Conservation (phyloP, 2,888 invertebrate genomes). For the Oxytorus armatus region DNA sequence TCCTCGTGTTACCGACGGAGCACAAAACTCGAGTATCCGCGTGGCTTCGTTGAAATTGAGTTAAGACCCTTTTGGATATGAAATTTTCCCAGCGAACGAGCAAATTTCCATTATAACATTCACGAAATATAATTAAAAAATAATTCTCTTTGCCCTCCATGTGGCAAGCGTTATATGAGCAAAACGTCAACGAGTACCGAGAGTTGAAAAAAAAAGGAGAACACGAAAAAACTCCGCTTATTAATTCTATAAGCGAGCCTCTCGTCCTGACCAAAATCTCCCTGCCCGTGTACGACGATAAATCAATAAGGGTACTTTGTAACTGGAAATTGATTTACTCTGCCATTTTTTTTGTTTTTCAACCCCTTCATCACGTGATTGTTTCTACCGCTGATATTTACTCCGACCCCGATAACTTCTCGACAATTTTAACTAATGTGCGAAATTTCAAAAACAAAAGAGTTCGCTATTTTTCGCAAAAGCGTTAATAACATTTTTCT, state of each 20-base stretch:
- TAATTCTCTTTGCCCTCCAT: slow-evolving; percentile 22
- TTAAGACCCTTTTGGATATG: background rate
- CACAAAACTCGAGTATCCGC: too few species aligned
- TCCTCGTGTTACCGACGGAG: background rate
- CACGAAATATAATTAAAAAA: slow-evolving; percentile 21
- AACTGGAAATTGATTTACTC: too few species aligned
- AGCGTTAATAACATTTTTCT: too few species aligned
- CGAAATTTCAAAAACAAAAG: too few species aligned
- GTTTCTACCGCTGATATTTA: too few species aligned
- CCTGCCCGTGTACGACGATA: slow-evolving; percentile 45
- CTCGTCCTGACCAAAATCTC: slow-evolving; percentile 35
- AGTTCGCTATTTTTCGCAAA: too few species aligned
- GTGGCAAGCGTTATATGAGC: slow-evolving; percentile 28
- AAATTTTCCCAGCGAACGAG: slow-evolving; percentile 30
- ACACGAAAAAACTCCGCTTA: slow-evolving; percentile 40
- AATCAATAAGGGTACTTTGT: too few species aligned
- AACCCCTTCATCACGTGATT: too few species aligned
- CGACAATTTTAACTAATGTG: too few species aligned
- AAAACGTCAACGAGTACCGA: slow-evolving; percentile 22
- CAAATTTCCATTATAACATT: slow-evolving; percentile 1
- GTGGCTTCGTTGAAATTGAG: background rate
- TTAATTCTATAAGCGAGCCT: slow-evolving; percentile 62
- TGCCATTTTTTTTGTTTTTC: background rate
- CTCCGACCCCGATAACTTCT: too few species aligned
- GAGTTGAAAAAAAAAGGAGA: slow-evolving; percentile 8